Evolutionary conservation across 2,888 invertebrate species (phyloP), one percentile per base, ranked within the genome.

Genomic region (Nudaria mundana): DNA sequence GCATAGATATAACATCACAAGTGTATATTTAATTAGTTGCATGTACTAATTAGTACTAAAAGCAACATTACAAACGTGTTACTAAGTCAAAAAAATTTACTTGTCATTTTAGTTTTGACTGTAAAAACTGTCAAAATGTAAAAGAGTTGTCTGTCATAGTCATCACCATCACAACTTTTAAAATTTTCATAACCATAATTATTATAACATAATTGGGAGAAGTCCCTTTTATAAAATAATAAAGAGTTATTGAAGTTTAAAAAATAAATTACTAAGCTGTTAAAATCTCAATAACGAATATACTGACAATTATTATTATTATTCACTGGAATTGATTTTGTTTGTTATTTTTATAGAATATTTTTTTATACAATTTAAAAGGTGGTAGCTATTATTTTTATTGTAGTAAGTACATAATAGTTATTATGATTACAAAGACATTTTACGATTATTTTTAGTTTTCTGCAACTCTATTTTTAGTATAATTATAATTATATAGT

Each of bases 371-470:
- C 30, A 36, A 39, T 36, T 44, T 38, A 46, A 50, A 44, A 50
- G 65, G 63, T 65, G 67, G 65, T 65, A 63, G 64, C 55, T 64
- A 52, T 51, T 58, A 52, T 56, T 48, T 40, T 52, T 52, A 50
- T 47, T 14, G 55, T 49, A 53, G 56, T 52, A 55, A 53, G 56
- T 52, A 55, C 48, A 47, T 60, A 55, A 54, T 63, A 63, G 49
- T 52, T 52, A 49, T 57, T 61, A 54, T 52, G 23, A 28, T 53
- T 45, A 52, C 47, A 48, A 58, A 58, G 54, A 49, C 59, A 57
- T 57, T 63, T 51, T 55, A 55, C 56, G 66, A 56, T 62, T 53
- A 50, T 50, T 56, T 50, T 43, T 35, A 52, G 54, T 61, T 56
- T 53, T 60, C 56, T 48, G 40, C 48, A 52, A 56, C 58, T 56